Evolutionary conservation across 2,888 invertebrate species (phyloP).

Genomic region (Girardia tigrina): DNA sequence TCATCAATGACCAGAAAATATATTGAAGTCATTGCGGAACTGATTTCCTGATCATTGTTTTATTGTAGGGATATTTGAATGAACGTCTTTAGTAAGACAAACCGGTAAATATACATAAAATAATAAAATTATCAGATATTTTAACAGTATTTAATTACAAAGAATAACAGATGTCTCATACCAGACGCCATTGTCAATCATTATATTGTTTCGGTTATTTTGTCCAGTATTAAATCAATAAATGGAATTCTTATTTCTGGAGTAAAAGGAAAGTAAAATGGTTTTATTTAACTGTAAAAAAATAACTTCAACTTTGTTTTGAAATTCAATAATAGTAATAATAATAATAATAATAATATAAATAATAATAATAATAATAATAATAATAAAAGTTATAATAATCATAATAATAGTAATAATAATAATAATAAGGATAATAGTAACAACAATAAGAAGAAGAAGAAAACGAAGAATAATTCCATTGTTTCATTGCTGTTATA

Average conservation of each 20-base stretch:
- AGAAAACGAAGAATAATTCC: no score
- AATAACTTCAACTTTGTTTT: no score
- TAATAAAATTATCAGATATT: not conserved
- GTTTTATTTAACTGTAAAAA: no score
- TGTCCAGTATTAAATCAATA: not conserved
- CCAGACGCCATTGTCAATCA: conserved; percentile 20
- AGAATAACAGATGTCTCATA: not conserved
- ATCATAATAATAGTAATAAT: no score
- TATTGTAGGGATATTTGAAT: not conserved
- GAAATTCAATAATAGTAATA: no score
- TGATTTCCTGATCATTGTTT: conserved; percentile 18
- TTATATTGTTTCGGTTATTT: not conserved
- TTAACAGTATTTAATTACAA: not conserved
- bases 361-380: no score
- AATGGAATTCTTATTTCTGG: not conserved
- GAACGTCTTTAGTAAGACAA: not conserved
- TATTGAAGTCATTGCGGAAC: not conserved
- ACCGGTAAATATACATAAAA: not conserved
- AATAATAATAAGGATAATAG: no score
- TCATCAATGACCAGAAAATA: not conserved
- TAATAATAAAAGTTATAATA: no score
- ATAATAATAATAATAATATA: no score
- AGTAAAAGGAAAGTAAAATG: no score
- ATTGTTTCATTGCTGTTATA: no score
- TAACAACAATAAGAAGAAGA: no score